These are phyloP conservation scores for Theristicus caerulescens DNA, from an alignment of 2,113 vertebrate genomes.

Conservation along the genomic window DNA sequence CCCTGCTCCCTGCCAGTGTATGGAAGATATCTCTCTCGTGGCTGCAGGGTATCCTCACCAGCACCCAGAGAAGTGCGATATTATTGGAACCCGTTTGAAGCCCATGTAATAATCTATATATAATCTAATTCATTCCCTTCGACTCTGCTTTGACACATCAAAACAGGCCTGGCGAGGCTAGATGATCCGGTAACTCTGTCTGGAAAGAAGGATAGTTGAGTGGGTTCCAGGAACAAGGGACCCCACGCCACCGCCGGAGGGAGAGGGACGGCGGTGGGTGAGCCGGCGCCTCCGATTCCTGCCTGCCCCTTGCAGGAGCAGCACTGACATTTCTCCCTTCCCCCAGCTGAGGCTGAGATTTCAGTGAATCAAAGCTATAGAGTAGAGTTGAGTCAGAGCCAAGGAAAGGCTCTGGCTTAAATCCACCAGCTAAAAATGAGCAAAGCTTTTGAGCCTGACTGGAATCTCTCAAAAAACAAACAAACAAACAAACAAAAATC, in stretches of 20 bases:
- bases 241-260: fast-evolving
- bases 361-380: conserved; percentile 60
- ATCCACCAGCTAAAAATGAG: conserved; percentile 54
- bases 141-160: not conserved
- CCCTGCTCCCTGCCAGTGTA: not conserved
- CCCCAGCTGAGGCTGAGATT: not conserved
- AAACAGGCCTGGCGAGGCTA: not conserved
- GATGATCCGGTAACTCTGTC: not conserved
- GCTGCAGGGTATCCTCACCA: not conserved
- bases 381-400: conserved; percentile 42
- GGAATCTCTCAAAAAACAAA: conserved; percentile 29
- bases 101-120: not conserved
- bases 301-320: not conserved
- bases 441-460: conserved; percentile 48
- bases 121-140: not conserved
- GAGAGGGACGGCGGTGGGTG: not conserved
- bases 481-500: conserved; percentile 40
- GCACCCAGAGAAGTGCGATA: not conserved
- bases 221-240: not conserved
- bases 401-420: conserved; percentile 47
- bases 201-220: not conserved
- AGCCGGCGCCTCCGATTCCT: not conserved
- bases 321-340: not conserved
- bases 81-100: not conserved
- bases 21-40: not conserved